These are phyloP conservation scores for Chaenocephalus aceratus DNA, from an alignment of 2,113 vertebrate genomes.

Conservation along the genomic window DNA sequence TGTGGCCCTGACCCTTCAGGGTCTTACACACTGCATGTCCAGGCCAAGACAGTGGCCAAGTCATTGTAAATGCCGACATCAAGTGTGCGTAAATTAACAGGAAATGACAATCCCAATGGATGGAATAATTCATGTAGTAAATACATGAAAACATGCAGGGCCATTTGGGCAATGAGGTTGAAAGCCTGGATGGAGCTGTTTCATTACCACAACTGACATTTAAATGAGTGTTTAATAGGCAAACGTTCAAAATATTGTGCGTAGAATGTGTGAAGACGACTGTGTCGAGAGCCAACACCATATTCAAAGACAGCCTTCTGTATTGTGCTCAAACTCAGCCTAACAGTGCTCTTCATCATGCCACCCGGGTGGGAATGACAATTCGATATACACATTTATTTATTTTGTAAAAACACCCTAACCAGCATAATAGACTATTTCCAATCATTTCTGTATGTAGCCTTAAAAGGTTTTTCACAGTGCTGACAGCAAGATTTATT, in stretches of 20 bases:
- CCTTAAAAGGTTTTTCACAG: background rate
- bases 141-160: background rate
- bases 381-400: background rate
- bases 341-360: no score
- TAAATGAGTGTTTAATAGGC: background rate
- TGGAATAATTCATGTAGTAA: background rate
- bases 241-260: no score
- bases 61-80: slow-evolving; percentile 9
- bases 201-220: background rate
- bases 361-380: background rate
- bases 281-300: no score
- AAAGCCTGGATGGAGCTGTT: background rate
- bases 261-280: no score
- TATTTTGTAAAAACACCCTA: background rate
- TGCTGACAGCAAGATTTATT: background rate
- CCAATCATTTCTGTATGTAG: background rate
- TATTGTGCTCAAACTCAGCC: no score
- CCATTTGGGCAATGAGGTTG: no score
- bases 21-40: slow-evolving; percentile 24
- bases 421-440: background rate
- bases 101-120: background rate
- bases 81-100: background rate
- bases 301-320: no score
- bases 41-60: slow-evolving; percentile 3
- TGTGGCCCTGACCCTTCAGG: slow-evolving; percentile 20